Evolutionary conservation across 2,888 invertebrate species (phyloP), one percentile per base, ranked within the genome.

Genomic region (Antheraea assamensis): DNA sequence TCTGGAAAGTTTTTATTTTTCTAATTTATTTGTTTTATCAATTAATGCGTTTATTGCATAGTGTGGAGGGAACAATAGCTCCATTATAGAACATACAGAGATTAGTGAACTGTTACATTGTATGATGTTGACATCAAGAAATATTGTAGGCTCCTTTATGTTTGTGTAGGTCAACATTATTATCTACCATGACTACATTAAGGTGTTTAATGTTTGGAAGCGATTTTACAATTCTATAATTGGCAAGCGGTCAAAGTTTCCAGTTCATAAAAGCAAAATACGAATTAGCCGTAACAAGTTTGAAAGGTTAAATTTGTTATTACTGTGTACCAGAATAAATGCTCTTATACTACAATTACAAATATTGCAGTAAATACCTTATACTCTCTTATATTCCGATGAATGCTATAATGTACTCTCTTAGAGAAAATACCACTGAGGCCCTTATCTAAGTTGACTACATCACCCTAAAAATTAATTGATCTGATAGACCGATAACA

Each of bases 1-100:
- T 81, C 83, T 84, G 79, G 79, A 79, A 80, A 80, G 78, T 81
- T 83, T 81, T 82, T 82, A 80, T 81, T 81, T 82, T 75, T 78
- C 78, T 83, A 82, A 83, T 85, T 81, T 80, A 82, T 83, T 85
- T 77, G 77, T 79, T 82, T 82, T 47, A 70, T 55, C 58, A 70
- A 73, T 58, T 73, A 70, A 73, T 70, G 55, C n/a, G 73, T 70
- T 70, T 73, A 80, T 80, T 55, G 55, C 24, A 42, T 42, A 21
- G 58, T 79, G 80, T 77, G 75, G 75, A 71, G 66, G 75, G 75
- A 79, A 77, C 76, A 83, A 79, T 82, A 80, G 75, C 71, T 77
- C 58, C 70, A 70, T 55, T 64, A 27, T 70, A 70, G 70, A 27
- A 73, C 35, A n/a, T 68, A 58, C 5, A 35, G 47, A 70, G 73